These are phyloP conservation scores for Eristalis arbustorum DNA, from an alignment of 2,888 invertebrate genomes.

Conservation along the genomic window DNA sequence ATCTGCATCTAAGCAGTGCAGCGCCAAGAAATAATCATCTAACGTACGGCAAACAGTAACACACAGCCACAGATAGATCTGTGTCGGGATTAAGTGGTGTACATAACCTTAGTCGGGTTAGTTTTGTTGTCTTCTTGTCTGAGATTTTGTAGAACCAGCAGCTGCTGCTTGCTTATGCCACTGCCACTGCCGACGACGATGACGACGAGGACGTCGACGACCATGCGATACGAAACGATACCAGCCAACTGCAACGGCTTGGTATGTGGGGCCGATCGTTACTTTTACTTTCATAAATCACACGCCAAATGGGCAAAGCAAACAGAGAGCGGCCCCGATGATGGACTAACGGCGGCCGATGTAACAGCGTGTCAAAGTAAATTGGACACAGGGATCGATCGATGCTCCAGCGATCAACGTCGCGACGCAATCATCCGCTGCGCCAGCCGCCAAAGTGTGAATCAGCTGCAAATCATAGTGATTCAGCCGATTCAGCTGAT, in stretches of 20 bases:
- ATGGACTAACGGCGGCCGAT: constrained; percentile 46
- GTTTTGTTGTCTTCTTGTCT: constrained; percentile 70
- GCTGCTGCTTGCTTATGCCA: constrained; percentile 44
- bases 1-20: constrained; percentile 56
- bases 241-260: not conserved
- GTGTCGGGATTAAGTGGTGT: constrained; percentile 71
- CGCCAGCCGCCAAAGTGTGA: constrained; percentile 66
- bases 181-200: constrained; percentile 5
- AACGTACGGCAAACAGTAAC: constrained; percentile 57
- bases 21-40: constrained; percentile 58
- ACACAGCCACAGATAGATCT: constrained; percentile 61
- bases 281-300: constrained; percentile 72
- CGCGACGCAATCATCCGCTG: constrained; percentile 65
- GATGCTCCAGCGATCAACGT: constrained; percentile 1
- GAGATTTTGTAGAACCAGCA: constrained; percentile 69
- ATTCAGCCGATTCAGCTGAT: constrained; percentile 53
- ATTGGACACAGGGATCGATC: constrained; percentile 65
- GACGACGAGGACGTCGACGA: not conserved
- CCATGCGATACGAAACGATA: too few species aligned
- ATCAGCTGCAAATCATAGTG: constrained; percentile 71
- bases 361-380: constrained; percentile 67
- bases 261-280: constrained; percentile 51
- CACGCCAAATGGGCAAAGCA: constrained; percentile 61
- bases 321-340: constrained; percentile 42
- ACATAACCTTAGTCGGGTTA: constrained; percentile 70